phyloP scores from a whole-genome alignment of 92 coral and sea anemone species.

The Phenganax subtilis region DNA sequence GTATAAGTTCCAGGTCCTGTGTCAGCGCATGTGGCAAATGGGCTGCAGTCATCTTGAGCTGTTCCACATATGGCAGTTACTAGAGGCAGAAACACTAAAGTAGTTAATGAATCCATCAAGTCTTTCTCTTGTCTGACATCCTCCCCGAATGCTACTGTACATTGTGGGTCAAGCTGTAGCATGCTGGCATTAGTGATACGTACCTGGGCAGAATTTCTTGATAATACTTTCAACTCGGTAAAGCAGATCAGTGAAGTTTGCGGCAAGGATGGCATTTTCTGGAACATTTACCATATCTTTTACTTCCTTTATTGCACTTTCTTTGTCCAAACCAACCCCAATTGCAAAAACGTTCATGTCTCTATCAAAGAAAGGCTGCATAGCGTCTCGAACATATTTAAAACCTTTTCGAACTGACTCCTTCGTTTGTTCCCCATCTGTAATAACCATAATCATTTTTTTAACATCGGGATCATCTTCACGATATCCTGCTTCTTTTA shows the following conservation, averaged over 20 bases:
- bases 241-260: slow-evolving; percentile 53
- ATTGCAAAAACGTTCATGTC: not conserved
- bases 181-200: too few species aligned
- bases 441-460: slow-evolving; percentile 16
- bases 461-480: not conserved
- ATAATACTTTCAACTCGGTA: slow-evolving; percentile 49
- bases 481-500: not conserved
- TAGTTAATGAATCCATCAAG: too few species aligned
- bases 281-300: slow-evolving; percentile 56
- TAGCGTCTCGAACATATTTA: not conserved
- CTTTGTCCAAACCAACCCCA: not conserved
- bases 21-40: slow-evolving; percentile 1
- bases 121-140: too few species aligned
- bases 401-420: not conserved
- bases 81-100: not conserved
- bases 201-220: not conserved
- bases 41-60: not conserved
- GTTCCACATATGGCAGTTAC: slow-evolving; percentile 1
- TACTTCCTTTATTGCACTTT: slow-evolving; percentile 8
- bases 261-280: slow-evolving; percentile 56
- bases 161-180: too few species aligned
- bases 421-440: slow-evolving; percentile 13
- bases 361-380: slow-evolving; percentile 8
- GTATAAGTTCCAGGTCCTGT: not conserved
- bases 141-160: too few species aligned